Conservation (phyloP, 2,888 invertebrate species). For the Neoaliturus tenellus region DNA sequence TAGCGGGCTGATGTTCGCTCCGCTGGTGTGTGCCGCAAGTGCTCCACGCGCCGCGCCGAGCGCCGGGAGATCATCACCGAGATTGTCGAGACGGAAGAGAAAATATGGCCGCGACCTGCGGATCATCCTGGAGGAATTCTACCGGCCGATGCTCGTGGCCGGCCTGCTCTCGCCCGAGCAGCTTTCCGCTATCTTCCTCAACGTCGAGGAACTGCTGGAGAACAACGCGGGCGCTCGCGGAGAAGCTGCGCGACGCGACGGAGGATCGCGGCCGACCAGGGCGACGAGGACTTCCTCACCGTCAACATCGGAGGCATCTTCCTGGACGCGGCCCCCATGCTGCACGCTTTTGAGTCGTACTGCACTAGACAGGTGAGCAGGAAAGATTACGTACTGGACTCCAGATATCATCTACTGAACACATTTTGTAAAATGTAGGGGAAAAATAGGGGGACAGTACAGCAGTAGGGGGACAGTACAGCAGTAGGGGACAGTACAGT, state of each 20-base stretch:
- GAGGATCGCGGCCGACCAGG: conserved; percentile 82
- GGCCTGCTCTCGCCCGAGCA: conserved; percentile 85
- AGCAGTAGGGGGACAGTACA: too few species aligned
- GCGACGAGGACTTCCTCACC: conserved; percentile 86
- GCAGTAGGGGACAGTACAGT: too few species aligned
- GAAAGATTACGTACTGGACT: too few species aligned
- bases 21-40: conserved; percentile 92
- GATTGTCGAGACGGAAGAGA: conserved; percentile 96
- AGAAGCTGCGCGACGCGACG: conserved; percentile 89
- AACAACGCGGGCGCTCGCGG: conserved; percentile 91
- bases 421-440: too few species aligned
- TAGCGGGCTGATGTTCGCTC: conserved; percentile 83
- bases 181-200: conserved; percentile 93
- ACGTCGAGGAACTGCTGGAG: conserved; percentile 93
- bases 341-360: conserved; percentile 96
- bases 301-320: conserved; percentile 95
- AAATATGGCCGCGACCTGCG: conserved; percentile 96
- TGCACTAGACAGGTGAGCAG: conserved; percentile 92
- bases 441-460: too few species aligned
- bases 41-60: conserved; percentile 91
- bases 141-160: conserved; percentile 94
- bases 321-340: conserved; percentile 93
- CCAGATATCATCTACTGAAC: too few species aligned
- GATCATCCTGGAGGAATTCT: conserved; percentile 95
- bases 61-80: conserved; percentile 96